phyloP scores from a whole-genome alignment of 2,113 vertebrate species.

The Engystomops pustulosus region DNA sequence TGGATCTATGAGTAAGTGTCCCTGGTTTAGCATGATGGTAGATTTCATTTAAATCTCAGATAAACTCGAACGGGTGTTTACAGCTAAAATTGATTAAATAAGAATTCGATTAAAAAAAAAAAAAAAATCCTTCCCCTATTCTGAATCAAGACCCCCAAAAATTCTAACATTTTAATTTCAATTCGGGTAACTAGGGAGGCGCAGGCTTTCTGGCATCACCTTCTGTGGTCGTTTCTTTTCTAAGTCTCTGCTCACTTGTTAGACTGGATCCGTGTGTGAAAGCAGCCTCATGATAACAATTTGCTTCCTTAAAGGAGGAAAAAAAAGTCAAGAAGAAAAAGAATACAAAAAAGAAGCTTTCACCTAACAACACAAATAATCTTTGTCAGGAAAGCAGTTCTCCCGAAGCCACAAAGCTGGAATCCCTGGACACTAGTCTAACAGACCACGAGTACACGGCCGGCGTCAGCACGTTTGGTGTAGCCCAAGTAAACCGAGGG shows the following conservation, averaged over 20 bases:
- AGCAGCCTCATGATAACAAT: constrained; percentile 54
- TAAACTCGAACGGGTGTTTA: no score
- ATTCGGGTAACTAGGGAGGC: neutral
- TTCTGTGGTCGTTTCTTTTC: constrained; percentile 11
- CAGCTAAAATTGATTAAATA: no score
- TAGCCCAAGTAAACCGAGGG: constrained; percentile 78
- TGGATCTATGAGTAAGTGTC: no score
- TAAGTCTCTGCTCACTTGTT: neutral
- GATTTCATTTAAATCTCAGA: no score
- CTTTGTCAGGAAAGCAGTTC: constrained; percentile 89
- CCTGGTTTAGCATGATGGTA: no score
- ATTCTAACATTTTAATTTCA: neutral
- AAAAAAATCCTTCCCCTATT: no score
- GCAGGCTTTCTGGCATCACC: neutral
- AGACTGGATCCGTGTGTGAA: neutral
- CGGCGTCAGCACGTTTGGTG: constrained; percentile 76
- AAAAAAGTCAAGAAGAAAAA: constrained; percentile 97
- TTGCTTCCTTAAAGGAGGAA: constrained; percentile 86
- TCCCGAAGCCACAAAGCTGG: constrained; percentile 81
- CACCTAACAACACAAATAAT: constrained; percentile 76
- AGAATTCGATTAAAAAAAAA: no score
- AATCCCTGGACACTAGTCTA: constrained; percentile 86
- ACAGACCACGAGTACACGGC: constrained; percentile 90
- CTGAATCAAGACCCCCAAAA: neutral
- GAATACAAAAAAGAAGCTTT: constrained; percentile 91